phyloP scores from a whole-genome alignment of 2,113 vertebrate genomes.

The Acanthisitta chloris region DNA sequence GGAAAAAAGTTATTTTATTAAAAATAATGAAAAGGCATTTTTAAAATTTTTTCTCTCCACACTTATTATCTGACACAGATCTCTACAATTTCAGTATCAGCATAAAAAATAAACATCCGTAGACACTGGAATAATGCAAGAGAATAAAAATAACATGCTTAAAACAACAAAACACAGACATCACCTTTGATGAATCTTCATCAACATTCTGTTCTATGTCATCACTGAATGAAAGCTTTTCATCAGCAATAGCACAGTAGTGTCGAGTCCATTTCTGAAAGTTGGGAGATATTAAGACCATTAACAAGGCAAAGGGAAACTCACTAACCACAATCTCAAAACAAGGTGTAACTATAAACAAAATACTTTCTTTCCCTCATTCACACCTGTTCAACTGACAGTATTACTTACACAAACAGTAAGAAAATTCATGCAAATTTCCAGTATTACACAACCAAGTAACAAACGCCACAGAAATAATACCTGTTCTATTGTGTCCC shows the following conservation, averaged over 20 bases:
- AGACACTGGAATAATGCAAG: not conserved
- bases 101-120: not conserved
- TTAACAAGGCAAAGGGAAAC: not conserved
- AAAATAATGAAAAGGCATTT: not conserved
- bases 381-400: not conserved
- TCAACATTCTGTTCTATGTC: slow-evolving; percentile 81
- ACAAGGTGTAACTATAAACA: not conserved
- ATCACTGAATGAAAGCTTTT: slow-evolving; percentile 93
- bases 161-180: not conserved
- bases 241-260: slow-evolving; percentile 90
- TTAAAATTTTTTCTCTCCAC: not conserved
- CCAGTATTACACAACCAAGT: not conserved
- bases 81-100: not conserved
- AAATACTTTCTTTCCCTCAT: not conserved
- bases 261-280: slow-evolving; percentile 90
- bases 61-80: not conserved
- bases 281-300: not conserved
- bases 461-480: not conserved
- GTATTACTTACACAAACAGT: not conserved
- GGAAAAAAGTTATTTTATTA: not conserved
- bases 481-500: slow-evolving; percentile 97
- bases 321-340: not conserved
- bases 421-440: not conserved
- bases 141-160: not conserved
- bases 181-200: slow-evolving; percentile 75